These are phyloP conservation scores for Mylabris phalerata DNA, from an alignment of 1,140 invertebrate genomes.

Conservation along the genomic window DNA sequence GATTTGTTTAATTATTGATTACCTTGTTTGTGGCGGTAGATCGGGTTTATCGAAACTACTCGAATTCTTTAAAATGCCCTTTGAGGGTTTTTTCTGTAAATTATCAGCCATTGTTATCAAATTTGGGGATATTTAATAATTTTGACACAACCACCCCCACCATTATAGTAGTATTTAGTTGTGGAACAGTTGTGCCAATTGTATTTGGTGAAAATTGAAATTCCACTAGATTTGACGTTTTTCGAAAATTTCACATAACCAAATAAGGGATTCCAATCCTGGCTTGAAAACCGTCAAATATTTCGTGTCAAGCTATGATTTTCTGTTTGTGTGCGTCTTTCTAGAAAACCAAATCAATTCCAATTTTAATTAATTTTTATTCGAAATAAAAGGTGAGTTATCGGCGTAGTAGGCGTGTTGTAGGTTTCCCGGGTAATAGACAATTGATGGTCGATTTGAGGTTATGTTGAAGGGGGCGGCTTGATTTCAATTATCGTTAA, in stretches of 20 bases:
- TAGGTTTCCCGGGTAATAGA: no score
- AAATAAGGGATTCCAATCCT: slow-evolving; percentile 36
- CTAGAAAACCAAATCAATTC: not conserved
- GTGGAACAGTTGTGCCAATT: no score
- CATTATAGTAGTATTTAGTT: no score
- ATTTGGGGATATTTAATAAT: no score
- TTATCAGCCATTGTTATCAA: slow-evolving; percentile 38
- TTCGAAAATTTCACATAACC: slow-evolving; percentile 36
- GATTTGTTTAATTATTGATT: slow-evolving; percentile 1
- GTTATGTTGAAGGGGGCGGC: no score
- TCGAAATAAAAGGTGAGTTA: not conserved
- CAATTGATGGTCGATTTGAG: no score
- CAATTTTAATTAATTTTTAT: not conserved
- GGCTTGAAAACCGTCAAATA: not conserved
- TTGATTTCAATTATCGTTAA: no score
- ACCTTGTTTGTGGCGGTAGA: slow-evolving; percentile 39
- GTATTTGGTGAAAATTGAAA: not conserved
- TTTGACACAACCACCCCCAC: no score
- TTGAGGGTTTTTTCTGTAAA: slow-evolving; percentile 66
- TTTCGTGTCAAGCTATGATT: slow-evolving; percentile 18
- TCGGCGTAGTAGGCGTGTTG: no score
- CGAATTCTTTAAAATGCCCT: slow-evolving; percentile 88
- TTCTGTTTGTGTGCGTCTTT: not conserved
- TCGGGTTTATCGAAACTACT: slow-evolving; percentile 78
- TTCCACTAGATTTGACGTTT: slow-evolving; percentile 29